phyloP scores from a whole-genome alignment of 2,888 invertebrate genomes.

The Diaprepes abbreviatus region DNA sequence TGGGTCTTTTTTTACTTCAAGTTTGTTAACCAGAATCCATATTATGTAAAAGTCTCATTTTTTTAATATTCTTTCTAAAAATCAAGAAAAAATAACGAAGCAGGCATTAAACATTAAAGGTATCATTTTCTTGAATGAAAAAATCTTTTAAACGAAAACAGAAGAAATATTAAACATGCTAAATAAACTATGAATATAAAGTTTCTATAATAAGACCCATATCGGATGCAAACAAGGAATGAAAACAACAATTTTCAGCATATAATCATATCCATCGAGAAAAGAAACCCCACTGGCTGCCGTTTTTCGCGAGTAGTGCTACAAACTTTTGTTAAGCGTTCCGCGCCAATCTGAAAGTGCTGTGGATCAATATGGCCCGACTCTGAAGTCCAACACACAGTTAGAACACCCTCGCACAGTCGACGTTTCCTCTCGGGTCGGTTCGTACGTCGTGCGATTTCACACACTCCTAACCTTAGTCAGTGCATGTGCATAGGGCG shows the following conservation, averaged over 20 bases:
- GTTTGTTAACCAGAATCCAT: too few relatives aligned
- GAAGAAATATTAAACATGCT: too few relatives aligned
- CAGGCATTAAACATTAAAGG: too few relatives aligned
- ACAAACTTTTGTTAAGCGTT: conserved; percentile 58
- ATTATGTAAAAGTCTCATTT: too few relatives aligned
- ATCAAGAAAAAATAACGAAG: too few relatives aligned
- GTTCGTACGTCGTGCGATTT: conserved; percentile 20
- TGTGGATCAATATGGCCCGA: conserved; percentile 65
- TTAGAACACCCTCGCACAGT: conserved; percentile 50
- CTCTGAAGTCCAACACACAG: conserved; percentile 54
- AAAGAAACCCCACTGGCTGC: conserved; percentile 49
- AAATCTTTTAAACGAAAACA: too few relatives aligned
- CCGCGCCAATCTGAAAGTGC: conserved; percentile 64
- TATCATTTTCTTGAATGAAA: too few relatives aligned
- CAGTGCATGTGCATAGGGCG: conserved; percentile 34
- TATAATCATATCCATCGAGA: conserved; percentile 37
- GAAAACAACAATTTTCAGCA: conserved; percentile 48
- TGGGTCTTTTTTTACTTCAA: too few relatives aligned
- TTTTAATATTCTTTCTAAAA: too few relatives aligned
- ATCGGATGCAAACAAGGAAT: conserved; percentile 31
- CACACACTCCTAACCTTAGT: conserved; percentile 17
- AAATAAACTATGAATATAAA: neutral
- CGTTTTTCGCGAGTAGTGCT: conserved; percentile 49
- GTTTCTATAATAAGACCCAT: conserved; percentile 3
- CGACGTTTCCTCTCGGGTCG: conserved; percentile 31